Evolutionary conservation across 2,113 vertebrate species (phyloP), one percentile per base, ranked within the genome.

Genomic region (Embiotoca jacksoni): DNA sequence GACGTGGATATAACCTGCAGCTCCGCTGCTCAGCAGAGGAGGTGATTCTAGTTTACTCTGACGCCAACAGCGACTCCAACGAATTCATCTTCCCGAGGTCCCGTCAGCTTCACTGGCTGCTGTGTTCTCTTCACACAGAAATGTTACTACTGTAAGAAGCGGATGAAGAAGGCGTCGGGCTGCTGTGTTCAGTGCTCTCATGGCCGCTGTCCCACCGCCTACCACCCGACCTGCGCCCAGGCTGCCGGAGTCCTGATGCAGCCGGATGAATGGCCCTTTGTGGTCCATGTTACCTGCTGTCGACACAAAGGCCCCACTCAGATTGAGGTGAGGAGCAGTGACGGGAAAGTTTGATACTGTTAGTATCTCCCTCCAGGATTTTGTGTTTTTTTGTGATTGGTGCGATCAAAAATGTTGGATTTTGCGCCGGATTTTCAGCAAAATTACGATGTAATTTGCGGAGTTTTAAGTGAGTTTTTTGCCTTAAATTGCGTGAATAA

Each of bases 161-260:
- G 98, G 68, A 96, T 98, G 92, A 99, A 99, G 95, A 97, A 97
- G 94, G 92, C 94, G 0, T 95, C 95, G 0, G 98, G 97, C 73
- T 99, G 98, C 89, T 99, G 98, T 7, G 96, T 99, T 46, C 98
- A 99, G 90, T 99, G 98, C 65, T 99, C 98, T 37, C 98, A 99
- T 0, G 98, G 98, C 35, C 97, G 98, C 11, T 99, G 98, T 82
- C 96, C 98, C 50, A 99, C 98, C 0, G 97, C 98, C 33, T 99
- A 99, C 87, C 98, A 99, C 3, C 97, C 97, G 64, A 98, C 96
- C 89, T 99, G 98, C 44, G 98, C 98, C 32, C 98, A 99, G 90
- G 97, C 97, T 6, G 97, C 97, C 0, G 96, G 98, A 1, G 96
- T 99, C 7, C 95, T 99, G 94, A 99, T 99, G 98, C 97, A 99